Conservation (phyloP, 92 coral and sea anemone genomes). For the Nematostella vectensis region DNA sequence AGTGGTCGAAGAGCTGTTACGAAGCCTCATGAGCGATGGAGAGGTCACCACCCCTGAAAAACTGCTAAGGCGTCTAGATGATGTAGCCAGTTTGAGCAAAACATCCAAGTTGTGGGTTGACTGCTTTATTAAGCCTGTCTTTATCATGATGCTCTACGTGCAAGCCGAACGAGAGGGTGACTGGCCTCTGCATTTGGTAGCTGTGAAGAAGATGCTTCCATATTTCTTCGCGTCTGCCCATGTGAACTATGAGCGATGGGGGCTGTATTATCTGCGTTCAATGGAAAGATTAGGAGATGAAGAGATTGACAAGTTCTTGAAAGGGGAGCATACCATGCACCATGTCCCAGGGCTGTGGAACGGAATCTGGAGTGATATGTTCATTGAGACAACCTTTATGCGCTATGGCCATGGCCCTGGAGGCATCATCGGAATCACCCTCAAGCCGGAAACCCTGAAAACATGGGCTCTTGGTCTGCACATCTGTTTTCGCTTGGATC, state of each 20-base stretch:
- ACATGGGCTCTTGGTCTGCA: constrained; percentile 56
- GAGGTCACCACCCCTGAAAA: constrained; percentile 26
- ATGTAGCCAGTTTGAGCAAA: constrained; percentile 28
- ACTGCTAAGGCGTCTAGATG: constrained; percentile 25
- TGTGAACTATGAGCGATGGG: constrained; percentile 51
- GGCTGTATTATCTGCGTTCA: constrained; percentile 42
- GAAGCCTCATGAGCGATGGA: constrained; percentile 16
- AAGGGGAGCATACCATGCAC: constrained; percentile 43
- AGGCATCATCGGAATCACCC: constrained; percentile 41
- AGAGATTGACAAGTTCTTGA: constrained; percentile 30
- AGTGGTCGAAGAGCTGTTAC: constrained; percentile 40
- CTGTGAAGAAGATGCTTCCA: constrained; percentile 49
- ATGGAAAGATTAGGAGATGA: constrained; percentile 34
- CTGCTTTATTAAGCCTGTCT: constrained; percentile 36
- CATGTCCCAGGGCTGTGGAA: constrained; percentile 56
- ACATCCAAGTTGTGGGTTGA: constrained; percentile 51
- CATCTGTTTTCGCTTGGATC: constrained; percentile 36
- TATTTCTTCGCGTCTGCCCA: constrained; percentile 45
- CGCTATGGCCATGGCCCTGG: constrained; percentile 45
- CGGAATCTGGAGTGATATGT: constrained; percentile 58
- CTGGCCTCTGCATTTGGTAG: constrained; percentile 57
- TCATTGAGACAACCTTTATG: constrained; percentile 43
- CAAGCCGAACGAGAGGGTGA: constrained; percentile 49
- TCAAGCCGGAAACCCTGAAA: constrained; percentile 45
- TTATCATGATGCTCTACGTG: constrained; percentile 33